Evolutionary conservation across 2,113 vertebrate species (phyloP), one percentile per base, ranked within the genome.

Genomic region (Eulemur rufifrons): DNA sequence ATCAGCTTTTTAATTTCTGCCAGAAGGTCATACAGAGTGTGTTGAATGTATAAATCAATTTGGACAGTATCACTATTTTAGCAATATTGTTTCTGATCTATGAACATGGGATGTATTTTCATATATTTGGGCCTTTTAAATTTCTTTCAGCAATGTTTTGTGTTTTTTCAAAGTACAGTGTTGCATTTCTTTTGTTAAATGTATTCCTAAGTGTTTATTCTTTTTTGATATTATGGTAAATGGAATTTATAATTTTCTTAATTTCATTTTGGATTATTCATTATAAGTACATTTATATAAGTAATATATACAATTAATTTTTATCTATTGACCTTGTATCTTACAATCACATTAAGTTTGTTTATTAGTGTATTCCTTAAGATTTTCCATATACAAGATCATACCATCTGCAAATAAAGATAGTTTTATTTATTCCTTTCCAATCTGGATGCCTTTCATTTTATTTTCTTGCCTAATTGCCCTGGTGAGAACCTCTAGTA

Each of bases 231-330:
- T 3, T 45, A 74, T 91, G 76, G 7, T 86, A 77, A 92, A 97
- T 82, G 42, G 34, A 68, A 95, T 74, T 88, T 91, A 59, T 6
- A 74, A 20, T 91, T 91, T 95, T 78, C 54, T 92, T 68, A 76
- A 77, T 82, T 86, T 89, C 4, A 71, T 69, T 86, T 96, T 76
- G 74, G 12, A 59, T 59, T 96, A 52, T 85, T 96, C 42, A 47
- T 66, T 84, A 20, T 32, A 94, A 63, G 4, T 59, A 7, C 66
- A 63, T 69, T 42, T 42, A 42, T 42, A 42, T 42, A 42, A 42
- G 42, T 42, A 42, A 93, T 23, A 93, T 66, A 84, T 91, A 80
- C 13, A 56, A 42, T 66, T 66, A 29, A 68, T 94, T 85, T 95
- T 83, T 95, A 27, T 64, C 32, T 69, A 90, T 63, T 42, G 21